phyloP scores from a whole-genome alignment of 2,797 vertebrate genomes.

The Mionectes olivaceus region DNA sequence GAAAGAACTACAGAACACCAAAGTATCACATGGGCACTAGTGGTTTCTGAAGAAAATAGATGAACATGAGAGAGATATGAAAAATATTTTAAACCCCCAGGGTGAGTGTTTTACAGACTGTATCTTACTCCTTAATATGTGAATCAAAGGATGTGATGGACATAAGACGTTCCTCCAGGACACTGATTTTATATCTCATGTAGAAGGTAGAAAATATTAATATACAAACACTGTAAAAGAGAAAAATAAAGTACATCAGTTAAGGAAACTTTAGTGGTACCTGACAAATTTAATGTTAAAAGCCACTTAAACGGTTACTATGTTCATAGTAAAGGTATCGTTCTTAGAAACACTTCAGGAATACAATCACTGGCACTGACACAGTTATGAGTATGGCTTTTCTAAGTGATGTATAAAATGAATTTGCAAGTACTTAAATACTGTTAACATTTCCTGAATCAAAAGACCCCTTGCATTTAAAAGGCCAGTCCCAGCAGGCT shows the following conservation, averaged over 20 bases:
- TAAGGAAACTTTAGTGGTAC: background rate
- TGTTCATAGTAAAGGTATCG: background rate
- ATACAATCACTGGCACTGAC: background rate
- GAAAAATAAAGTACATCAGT: background rate
- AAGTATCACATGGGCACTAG: background rate
- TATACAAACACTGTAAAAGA: slow-evolving; percentile 84
- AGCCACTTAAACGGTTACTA: background rate
- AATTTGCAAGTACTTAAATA: background rate
- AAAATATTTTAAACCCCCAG: background rate
- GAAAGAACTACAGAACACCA: background rate
- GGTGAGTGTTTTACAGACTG: background rate
- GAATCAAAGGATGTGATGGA: slow-evolving; percentile 83
- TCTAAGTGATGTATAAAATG: background rate
- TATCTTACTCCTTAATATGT: slow-evolving; percentile 82
- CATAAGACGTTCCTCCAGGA: slow-evolving; percentile 87
- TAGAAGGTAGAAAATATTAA: slow-evolving; percentile 91
- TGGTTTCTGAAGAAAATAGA: background rate
- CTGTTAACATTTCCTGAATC: background rate
- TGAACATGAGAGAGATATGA: background rate
- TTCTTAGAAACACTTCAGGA: background rate
- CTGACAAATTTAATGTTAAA: background rate
- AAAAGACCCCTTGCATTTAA: background rate
- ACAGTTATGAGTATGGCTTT: background rate
- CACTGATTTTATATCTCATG: slow-evolving; percentile 89
- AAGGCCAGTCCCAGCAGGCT: background rate